Evolutionary conservation across 2,888 invertebrate species (phyloP).

Genomic region (Drosophila buzzatii): DNA sequence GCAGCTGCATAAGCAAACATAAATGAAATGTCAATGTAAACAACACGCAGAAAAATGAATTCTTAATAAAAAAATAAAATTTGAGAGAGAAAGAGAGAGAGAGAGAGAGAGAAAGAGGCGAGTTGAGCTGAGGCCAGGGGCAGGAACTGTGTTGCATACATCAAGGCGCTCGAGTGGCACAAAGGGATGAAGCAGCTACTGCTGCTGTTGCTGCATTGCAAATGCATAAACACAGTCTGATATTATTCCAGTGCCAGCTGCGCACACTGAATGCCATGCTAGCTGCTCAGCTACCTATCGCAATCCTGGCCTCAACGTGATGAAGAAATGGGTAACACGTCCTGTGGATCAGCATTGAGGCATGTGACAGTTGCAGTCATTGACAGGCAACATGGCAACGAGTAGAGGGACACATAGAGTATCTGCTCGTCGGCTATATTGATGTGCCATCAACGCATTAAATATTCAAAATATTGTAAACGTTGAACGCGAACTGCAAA

Average conservation of each 20-base stretch:
- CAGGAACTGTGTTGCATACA: conserved; percentile 51
- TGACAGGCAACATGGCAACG: conserved; percentile 36
- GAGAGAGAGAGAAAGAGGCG: background rate
- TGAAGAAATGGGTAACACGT: conserved; percentile 32
- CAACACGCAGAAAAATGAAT: conserved; percentile 72
- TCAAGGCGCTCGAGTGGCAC: conserved; percentile 58
- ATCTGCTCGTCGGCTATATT: conserved; percentile 31
- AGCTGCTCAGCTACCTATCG: conserved; percentile 16
- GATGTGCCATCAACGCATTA: conserved; percentile 45
- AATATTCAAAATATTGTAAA: conserved; percentile 80
- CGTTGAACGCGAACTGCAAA: conserved; percentile 56
- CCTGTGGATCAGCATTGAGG: conserved; percentile 36
- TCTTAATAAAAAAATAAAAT: conserved; percentile 51
- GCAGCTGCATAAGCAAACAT: conserved; percentile 63
- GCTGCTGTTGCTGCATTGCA: conserved; percentile 62
- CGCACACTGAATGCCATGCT: conserved; percentile 55
- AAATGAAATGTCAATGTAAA: conserved; percentile 72
- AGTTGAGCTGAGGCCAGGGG: conserved; percentile 1
- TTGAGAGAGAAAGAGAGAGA: conserved; percentile 2
- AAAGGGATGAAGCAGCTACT: conserved; percentile 27
- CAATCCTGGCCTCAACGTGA: conserved; percentile 1
- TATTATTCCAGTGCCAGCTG: conserved; percentile 78
- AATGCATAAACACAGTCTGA: conserved; percentile 79
- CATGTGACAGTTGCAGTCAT: conserved; percentile 56
- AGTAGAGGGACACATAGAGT: conserved; percentile 24